These are phyloP conservation scores for Lasioglossum calceatum DNA, from an alignment of 2,888 invertebrate species.

Conservation along the genomic window DNA sequence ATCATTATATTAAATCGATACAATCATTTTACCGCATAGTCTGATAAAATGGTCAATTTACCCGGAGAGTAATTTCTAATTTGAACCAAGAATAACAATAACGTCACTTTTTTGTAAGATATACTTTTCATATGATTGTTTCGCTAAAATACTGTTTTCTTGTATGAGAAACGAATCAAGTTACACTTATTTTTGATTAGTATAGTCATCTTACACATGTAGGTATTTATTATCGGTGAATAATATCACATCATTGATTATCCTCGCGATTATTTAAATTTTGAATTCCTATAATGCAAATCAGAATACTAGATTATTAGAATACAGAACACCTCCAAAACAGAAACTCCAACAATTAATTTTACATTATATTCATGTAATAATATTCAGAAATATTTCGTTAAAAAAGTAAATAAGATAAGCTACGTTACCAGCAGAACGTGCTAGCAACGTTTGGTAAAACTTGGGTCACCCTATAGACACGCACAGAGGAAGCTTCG, in stretches of 20 bases:
- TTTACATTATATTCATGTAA: neutral
- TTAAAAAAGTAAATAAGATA: neutral
- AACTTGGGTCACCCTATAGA: neutral
- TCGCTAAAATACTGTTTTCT: neutral
- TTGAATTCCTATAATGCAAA: neutral
- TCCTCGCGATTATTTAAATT: neutral
- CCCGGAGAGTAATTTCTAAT: neutral
- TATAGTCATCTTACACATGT: too few species aligned
- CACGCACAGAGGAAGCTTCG: neutral
- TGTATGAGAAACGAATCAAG: neutral
- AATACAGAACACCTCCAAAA: too few species aligned
- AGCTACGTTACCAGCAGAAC: neutral
- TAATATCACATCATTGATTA: neutral
- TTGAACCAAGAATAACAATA: neutral
- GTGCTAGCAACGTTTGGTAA: neutral
- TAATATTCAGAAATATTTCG: neutral
- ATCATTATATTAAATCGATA: neutral
- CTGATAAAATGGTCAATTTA: neutral
- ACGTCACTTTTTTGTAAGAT: neutral
- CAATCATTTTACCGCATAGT: neutral
- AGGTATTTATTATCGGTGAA: neutral
- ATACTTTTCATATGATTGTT: too few species aligned
- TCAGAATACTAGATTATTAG: too few species aligned
- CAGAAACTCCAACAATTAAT: neutral
- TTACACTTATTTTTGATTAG: neutral